Conservation (phyloP, 2,888 invertebrate genomes). For the Agrotis ipsilon region DNA sequence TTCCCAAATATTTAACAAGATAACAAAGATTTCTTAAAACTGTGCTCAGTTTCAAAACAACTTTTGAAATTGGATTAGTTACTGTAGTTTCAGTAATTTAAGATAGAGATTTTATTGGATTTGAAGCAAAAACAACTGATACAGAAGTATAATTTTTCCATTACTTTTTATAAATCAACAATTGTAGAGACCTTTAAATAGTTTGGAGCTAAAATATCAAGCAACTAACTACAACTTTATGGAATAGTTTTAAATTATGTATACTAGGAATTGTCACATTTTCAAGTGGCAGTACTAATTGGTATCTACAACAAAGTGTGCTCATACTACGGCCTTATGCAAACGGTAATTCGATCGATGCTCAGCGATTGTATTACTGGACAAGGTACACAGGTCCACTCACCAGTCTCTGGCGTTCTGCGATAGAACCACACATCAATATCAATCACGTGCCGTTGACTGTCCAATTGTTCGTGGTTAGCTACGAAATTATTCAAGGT, state of each 20-base stretch:
- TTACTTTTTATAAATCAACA: slow-evolving; percentile 26
- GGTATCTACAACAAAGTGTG: slow-evolving; percentile 14
- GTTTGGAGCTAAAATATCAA: not conserved
- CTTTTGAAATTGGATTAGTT: slow-evolving; percentile 44
- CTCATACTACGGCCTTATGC: slow-evolving; percentile 49
- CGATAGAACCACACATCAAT: slow-evolving; percentile 46
- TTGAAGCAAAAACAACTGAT: slow-evolving; percentile 20
- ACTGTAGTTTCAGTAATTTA: slow-evolving; percentile 32
- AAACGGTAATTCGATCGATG: slow-evolving; percentile 67
- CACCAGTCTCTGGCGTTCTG: slow-evolving; percentile 33
- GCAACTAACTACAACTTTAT: not conserved
- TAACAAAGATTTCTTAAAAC: slow-evolving; percentile 30
- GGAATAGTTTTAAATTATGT: not conserved
- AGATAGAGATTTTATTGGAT: slow-evolving; percentile 24
- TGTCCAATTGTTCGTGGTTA: slow-evolving; percentile 33
- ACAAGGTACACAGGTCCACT: slow-evolving; percentile 40
- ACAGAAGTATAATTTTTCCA: slow-evolving; percentile 19
- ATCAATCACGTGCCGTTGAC: slow-evolving; percentile 37
- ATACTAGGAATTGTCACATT: not conserved
- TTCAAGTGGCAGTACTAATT: slow-evolving; percentile 30
- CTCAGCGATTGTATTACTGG: slow-evolving; percentile 63
- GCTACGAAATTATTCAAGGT: slow-evolving; percentile 44
- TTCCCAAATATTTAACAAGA: slow-evolving; percentile 29
- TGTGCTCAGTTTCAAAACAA: slow-evolving; percentile 16
- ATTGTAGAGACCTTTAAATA: not conserved